Conservation (phyloP, 2,888 invertebrate species). For the Drosophila algonquin region DNA sequence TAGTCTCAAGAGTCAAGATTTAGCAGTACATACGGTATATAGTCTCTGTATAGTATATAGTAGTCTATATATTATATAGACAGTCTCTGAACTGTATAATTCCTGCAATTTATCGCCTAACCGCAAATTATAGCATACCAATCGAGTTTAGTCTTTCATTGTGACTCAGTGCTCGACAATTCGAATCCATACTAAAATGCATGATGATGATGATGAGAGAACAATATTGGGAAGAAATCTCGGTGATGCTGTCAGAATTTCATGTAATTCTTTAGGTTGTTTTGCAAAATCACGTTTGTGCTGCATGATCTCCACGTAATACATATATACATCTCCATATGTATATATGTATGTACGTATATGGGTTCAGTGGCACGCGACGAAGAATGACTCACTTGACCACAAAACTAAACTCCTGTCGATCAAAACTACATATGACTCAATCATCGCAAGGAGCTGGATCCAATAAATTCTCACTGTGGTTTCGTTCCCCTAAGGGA, state of each 20-base stretch:
- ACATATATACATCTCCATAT: too few species aligned
- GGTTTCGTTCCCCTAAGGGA: neutral
- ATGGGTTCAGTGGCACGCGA: too few species aligned
- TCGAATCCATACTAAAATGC: neutral
- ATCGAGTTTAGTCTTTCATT: neutral
- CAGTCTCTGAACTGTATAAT: neutral
- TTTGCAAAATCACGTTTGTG: conserved; percentile 15
- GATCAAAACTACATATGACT: neutral
- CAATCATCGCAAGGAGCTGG: conserved; percentile 4
- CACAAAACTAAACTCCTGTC: neutral
- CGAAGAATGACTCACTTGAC: conserved; percentile 15
- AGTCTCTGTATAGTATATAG: too few species aligned
- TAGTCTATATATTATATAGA: too few species aligned
- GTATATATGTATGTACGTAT: too few species aligned
- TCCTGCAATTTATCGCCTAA: conserved; percentile 22
- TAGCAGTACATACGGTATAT: neutral
- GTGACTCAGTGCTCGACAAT: conserved; percentile 25
- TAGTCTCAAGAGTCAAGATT: neutral
- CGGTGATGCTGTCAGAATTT: neutral
- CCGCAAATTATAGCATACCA: conserved; percentile 42
- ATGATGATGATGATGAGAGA: neutral
- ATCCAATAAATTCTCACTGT: neutral
- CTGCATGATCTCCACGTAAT: neutral
- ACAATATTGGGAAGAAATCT: neutral
- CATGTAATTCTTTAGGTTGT: neutral